Conservation (phyloP, 2,797 vertebrate genomes). For the Oophaga sylvatica region DNA sequence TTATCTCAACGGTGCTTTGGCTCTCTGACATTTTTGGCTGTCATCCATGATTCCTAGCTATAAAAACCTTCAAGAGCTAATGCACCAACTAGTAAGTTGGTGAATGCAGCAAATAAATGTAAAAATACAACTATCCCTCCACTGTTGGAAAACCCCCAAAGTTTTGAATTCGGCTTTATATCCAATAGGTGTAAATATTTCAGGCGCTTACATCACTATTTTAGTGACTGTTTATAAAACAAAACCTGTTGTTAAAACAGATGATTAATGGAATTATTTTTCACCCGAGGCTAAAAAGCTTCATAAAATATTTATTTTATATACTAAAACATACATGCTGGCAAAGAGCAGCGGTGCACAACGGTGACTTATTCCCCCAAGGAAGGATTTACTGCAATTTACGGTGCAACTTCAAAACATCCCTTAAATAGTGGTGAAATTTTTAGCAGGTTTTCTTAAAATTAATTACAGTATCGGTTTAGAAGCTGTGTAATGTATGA, state of each 20-base stretch:
- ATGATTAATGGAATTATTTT: conserved; percentile 52
- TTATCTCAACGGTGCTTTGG: neutral
- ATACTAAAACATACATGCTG: conserved; percentile 43
- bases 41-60: neutral
- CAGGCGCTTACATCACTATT: conserved; percentile 8
- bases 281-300: conserved; percentile 39
- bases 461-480: conserved; percentile 16
- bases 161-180: neutral
- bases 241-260: conserved; percentile 48
- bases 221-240: conserved; percentile 32
- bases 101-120: neutral
- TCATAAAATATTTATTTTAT: conserved; percentile 56
- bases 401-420: neutral
- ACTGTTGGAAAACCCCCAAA: neutral
- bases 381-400: conserved; percentile 7
- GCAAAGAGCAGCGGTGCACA: conserved; percentile 19
- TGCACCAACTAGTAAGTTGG: neutral
- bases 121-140: neutral
- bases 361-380: neutral
- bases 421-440: neutral
- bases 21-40: neutral
- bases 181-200: conserved; percentile 36
- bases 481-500: neutral
- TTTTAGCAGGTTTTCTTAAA: conserved; percentile 16
- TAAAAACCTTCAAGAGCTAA: neutral